Base-by-base conservation (phyloP, 2,113 vertebrate species). In the Stegostoma tigrinum region DNA sequence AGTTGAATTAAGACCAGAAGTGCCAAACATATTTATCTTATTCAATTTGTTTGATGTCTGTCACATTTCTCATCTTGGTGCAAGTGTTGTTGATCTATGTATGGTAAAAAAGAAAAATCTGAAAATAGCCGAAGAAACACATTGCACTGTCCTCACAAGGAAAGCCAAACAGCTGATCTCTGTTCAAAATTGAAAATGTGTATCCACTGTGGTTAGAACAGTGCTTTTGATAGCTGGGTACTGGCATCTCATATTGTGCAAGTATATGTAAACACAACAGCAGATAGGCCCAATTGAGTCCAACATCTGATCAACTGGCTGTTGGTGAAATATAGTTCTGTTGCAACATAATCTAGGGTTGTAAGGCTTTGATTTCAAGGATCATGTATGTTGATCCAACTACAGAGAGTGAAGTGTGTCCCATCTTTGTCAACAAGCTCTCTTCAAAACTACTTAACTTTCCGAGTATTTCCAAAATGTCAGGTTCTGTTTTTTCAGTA, bases 11-110 rank as follows among this genome's bases (percentile, higher is more conserved):
- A 38, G 34, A 23, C 61, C 30, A 8, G 61, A 93, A 93, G n/a
- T 93, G 61, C 89, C 61, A 66, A 66, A 93, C 38, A n/a, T 67
- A 66, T 93, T 93, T 67, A 67, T 93, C n/a, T 67, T 34, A 91
- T 91, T 19, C 42, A 42, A 42, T 38, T 38, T 64, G 34, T 67
- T 34, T 38, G 89, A 64, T 66, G 21, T 38, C 30, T 8, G 24
- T 3, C 61, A 67, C 21, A n/a, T n/a, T 66, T 93, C 34, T n/a
- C 55, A 66, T 24, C 61, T 17, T 17, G 12, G n/a, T 90, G 52
- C 10, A 24, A 52, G 45, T 52, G 42, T 87, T 0, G 14, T 45
- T 27, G 23, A 48, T 23, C 2, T 2, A 10, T 55, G 48, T 55
- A 27, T 89, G 30, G 12, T 27, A 17, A 34, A 27, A 17, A 30